These are phyloP conservation scores for Rhopalosiphum maidis DNA, from an alignment of 1,140 invertebrate genomes.

Conservation along the genomic window DNA sequence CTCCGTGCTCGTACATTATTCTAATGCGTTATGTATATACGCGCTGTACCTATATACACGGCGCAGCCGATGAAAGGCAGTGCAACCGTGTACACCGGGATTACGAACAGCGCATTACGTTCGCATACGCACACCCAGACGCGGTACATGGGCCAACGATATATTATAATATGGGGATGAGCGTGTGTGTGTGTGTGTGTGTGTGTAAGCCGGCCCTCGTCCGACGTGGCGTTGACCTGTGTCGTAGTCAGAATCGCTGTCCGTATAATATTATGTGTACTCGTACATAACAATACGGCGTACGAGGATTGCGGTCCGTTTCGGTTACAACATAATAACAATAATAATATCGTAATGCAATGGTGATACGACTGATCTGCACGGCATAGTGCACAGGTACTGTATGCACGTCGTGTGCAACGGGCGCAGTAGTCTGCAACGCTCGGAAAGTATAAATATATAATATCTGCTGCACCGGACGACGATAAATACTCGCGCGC, in stretches of 20 bases:
- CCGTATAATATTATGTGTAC: background rate
- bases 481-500: background rate
- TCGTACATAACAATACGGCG: background rate
- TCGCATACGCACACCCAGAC: too few relatives aligned
- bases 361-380: background rate
- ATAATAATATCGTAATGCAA: background rate
- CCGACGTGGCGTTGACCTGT: background rate
- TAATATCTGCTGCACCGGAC: background rate
- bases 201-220: background rate
- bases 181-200: background rate
- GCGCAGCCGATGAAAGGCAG: background rate
- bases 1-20: background rate
- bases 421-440: background rate
- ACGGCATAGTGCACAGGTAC: background rate
- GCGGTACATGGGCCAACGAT: too few relatives aligned
- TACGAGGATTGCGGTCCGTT: background rate
- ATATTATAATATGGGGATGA: too few relatives aligned
- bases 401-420: background rate
- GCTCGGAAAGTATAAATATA: background rate
- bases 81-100: background rate
- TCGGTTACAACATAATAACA: background rate
- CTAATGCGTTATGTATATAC: background rate
- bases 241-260: background rate
- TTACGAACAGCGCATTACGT: background rate
- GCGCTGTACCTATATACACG: background rate